Conservation (phyloP, 1,140 invertebrate genomes). For the Latrodectus geometricus region DNA sequence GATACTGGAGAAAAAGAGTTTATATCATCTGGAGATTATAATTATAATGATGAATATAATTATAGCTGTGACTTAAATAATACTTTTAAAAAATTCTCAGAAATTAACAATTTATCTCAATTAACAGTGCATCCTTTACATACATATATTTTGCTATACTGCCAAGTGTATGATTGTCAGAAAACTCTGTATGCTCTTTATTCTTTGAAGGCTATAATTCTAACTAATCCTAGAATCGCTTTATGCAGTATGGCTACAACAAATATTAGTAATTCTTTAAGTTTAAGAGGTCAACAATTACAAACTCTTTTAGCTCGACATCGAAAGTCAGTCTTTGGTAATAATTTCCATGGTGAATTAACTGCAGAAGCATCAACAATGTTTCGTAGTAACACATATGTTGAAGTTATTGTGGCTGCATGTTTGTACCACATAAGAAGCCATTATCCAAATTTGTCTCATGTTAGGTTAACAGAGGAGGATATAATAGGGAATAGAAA, state of each 20-base stretch:
- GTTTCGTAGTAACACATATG: conserved; percentile 82
- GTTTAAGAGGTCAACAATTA: conserved; percentile 70
- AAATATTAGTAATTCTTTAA: conserved; percentile 72
- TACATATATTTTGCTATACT: conserved; percentile 85
- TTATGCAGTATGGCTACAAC: conserved; percentile 80
- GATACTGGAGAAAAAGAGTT: conserved; percentile 26
- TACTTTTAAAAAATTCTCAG: conserved; percentile 38
- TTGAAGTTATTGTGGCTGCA: conserved; percentile 83
- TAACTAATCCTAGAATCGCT: conserved; percentile 80
- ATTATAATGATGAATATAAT: conserved; percentile 50
- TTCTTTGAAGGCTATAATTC: conserved; percentile 80
- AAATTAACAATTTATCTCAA: conserved; percentile 32
- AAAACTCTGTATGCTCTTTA: conserved; percentile 83
- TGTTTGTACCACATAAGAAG: conserved; percentile 85
- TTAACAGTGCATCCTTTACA: conserved; percentile 77
- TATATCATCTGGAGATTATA: conserved; percentile 55
- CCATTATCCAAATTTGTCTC: conserved; percentile 81
- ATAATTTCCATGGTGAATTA: conserved; percentile 80
- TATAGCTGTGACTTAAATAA: conserved; percentile 32
- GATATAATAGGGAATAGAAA: conserved; percentile 82
- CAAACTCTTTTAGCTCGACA: conserved; percentile 80
- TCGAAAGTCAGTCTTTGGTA: conserved; percentile 83
- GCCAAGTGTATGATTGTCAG: conserved; percentile 83
- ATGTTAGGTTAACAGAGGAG: conserved; percentile 77
- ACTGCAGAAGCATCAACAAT: conserved; percentile 71